Conservation (phyloP, 2,888 invertebrate genomes). For the Cosmia trapezina region DNA sequence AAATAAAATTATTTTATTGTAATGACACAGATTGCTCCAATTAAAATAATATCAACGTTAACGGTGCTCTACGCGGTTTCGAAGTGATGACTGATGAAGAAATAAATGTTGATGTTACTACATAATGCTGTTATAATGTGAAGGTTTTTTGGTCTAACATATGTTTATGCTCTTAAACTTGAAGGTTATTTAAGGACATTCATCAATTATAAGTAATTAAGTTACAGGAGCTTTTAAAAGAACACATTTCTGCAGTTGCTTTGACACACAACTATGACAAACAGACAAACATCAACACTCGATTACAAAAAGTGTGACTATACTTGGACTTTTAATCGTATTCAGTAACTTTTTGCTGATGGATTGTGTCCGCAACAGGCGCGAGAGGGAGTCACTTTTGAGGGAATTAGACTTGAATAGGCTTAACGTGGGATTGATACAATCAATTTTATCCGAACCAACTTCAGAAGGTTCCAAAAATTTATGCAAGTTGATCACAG, state of each 20-base stretch:
- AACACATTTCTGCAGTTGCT: neutral
- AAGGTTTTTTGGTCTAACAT: slow-evolving; percentile 21
- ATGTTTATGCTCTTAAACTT: slow-evolving; percentile 2
- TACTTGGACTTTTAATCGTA: too few species aligned
- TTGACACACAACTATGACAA: slow-evolving; percentile 3
- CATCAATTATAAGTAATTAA: too few species aligned
- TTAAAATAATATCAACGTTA: slow-evolving; percentile 56
- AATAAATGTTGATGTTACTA: slow-evolving; percentile 27
- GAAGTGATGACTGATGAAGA: slow-evolving; percentile 28
- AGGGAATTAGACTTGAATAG: too few species aligned
- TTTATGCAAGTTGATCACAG: too few species aligned
- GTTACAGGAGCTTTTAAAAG: neutral
- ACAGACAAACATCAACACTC: neutral
- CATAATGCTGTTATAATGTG: slow-evolving; percentile 26
- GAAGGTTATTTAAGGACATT: slow-evolving; percentile 20
- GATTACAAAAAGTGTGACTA: slow-evolving; percentile 4
- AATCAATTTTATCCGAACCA: too few species aligned
- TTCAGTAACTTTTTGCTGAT: too few species aligned
- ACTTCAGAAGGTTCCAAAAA: too few species aligned
- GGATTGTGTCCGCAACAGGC: too few species aligned
- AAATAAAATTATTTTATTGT: slow-evolving; percentile 48
- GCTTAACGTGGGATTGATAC: too few species aligned
- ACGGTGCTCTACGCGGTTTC: slow-evolving; percentile 22
- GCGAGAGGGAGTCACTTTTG: too few species aligned
- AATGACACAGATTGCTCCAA: slow-evolving; percentile 47